Base-by-base conservation (phyloP, 2,888 invertebrate species). In the Schizotus pectinicornis region DNA sequence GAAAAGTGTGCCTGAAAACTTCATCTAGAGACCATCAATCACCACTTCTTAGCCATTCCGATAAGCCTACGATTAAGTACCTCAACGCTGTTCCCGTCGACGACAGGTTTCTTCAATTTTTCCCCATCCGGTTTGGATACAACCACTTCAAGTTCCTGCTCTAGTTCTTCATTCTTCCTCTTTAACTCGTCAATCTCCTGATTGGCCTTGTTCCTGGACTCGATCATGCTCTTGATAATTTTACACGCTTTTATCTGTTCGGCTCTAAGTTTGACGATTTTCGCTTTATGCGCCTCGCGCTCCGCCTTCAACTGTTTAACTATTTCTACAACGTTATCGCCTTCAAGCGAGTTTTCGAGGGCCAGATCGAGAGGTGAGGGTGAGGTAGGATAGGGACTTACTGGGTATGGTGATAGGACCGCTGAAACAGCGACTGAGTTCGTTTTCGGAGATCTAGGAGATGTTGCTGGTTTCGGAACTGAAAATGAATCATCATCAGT, bases 231-330 rank as follows among this genome's bases (percentile, higher is more conserved):
- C 61, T 80, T 77, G 46, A 81, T 77, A 34, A 80, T 77, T 53
- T 77, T 74, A 62, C 78, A 80, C 3, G 80, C 79, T 63, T 80
- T 81, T 38, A 75, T 61, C 57, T 79, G 77, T 50, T 81, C 78
- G 39, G 74, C 73, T 64, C 79, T 78, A 13, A 79, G 63, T 58
- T 77, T 77, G 13, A 70, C 62, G 22, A 77, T 70, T 61, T 74
- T 75, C 39, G 72, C 63, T 41, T 67, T 64, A 37, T 68, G 69
- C 8, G 50, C 57, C 5, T 33, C 53, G 42, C 73, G 64, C 32
- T 74, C 71, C 13, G 57, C 55, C 46, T 66, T 68, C 9, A 73
- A 34, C 30, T 42, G 35, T 14, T 56, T 46, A 8, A 59, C 35
- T 11, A 55, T 35, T 7, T 46, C 63, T 51, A 41, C 67, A 46